A percentile compares a stretch with the other conserved stretches of the same genome.
Conservation (phyloP, 2,797 vertebrate species). For the Lagodon rhomboides region DNA sequence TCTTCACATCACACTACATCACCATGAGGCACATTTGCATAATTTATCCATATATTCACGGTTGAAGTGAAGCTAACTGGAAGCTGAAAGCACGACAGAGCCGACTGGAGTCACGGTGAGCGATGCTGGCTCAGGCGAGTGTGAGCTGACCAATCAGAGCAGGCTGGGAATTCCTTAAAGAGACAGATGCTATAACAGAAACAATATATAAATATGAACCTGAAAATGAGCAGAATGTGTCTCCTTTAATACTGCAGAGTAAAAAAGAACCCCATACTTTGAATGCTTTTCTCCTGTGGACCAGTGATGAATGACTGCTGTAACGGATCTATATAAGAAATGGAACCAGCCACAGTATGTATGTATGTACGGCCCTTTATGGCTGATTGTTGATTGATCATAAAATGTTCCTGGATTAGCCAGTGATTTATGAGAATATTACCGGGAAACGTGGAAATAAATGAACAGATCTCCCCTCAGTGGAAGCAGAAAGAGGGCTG, state of each 20-base stretch:
- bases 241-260: conserved; percentile 32
- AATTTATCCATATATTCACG: no score
- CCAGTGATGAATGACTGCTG: conserved; percentile 36
- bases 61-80: no score
- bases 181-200: no score
- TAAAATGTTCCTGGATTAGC: conserved; percentile 18
- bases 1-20: no score
- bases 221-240: no score
- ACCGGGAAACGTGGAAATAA: neutral
- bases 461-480: neutral
- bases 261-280: conserved; percentile 22
- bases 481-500: neutral
- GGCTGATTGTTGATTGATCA: conserved; percentile 17
- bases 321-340: conserved; percentile 30
- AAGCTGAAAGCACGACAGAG: no score
- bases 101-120: no score
- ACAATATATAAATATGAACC: no score
- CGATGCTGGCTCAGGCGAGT: no score
- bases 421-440: neutral
- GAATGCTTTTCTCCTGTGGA: conserved; percentile 18
- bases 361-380: neutral
- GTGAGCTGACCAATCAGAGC: no score
- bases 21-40: no score
- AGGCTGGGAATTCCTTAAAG: no score
- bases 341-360: neutral